These are phyloP conservation scores for Cheilosia vulpina DNA, from an alignment of 2,888 invertebrate genomes.

Conservation along the genomic window DNA sequence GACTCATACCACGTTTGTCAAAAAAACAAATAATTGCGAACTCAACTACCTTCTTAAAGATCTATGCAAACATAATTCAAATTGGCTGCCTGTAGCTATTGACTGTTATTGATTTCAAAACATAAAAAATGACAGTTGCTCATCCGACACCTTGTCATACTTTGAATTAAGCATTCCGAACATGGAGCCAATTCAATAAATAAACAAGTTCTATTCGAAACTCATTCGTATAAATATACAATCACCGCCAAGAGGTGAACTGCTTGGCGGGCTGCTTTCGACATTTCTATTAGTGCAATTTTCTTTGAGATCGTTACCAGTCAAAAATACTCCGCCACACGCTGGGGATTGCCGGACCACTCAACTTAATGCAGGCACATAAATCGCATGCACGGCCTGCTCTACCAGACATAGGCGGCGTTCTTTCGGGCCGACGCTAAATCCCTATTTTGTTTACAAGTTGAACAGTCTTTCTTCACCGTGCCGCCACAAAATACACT, in stretches of 20 bases:
- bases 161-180: not conserved
- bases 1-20: too few species aligned
- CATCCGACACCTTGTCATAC: not conserved
- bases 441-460: not conserved
- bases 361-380: not conserved
- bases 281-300: not conserved
- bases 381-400: not conserved
- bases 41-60: too few species aligned
- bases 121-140: not conserved
- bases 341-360: too few species aligned
- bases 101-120: not conserved
- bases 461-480: not conserved
- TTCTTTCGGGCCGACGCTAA: not conserved
- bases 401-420: not conserved
- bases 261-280: too few species aligned
- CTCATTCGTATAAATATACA: not conserved
- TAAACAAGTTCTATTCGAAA: not conserved
- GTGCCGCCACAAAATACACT: not conserved
- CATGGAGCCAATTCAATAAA: not conserved
- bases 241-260: not conserved
- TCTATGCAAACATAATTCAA: too few species aligned
- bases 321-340: too few species aligned
- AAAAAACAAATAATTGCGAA: too few species aligned
- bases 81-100: not conserved
- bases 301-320: too few species aligned